These are phyloP conservation scores for Varroa destructor DNA, from an alignment of 1,140 invertebrate species.

Conservation along the genomic window DNA sequence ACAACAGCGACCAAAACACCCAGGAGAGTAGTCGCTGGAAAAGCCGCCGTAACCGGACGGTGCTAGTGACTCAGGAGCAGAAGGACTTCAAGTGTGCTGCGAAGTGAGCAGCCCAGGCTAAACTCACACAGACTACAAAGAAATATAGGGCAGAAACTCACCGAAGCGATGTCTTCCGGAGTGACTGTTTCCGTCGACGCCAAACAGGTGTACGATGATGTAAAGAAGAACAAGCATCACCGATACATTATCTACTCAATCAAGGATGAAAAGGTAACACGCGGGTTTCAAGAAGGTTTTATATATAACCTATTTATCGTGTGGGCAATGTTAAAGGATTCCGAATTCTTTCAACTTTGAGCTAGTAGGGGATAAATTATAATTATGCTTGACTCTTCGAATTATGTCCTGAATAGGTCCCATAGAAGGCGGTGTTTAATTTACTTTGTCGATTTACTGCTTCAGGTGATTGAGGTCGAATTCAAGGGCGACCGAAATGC, in stretches of 20 bases:
- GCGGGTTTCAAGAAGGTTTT: neutral
- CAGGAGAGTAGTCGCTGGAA: no score
- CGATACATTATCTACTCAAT: conserved; percentile 90
- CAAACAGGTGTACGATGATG: conserved; percentile 87
- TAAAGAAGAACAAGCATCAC: conserved; percentile 92
- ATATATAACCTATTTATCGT: no score
- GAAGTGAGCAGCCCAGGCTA: no score
- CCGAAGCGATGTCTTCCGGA: conserved; percentile 58
- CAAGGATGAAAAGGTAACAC: conserved; percentile 69
- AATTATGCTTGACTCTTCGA: neutral
- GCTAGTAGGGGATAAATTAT: neutral
- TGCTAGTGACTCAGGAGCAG: no score
- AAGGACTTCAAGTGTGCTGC: no score
- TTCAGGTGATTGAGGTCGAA: conserved; percentile 37
- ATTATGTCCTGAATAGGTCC: no score
- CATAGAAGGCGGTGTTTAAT: no score
- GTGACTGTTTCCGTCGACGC: conserved; percentile 84
- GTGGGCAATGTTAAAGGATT: neutral
- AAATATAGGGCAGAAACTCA: neutral
- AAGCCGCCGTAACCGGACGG: no score
- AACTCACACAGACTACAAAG: no score
- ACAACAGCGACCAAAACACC: no score
- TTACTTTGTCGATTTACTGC: neutral
- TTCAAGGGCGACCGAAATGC: conserved; percentile 55
- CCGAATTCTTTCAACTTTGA: neutral